Evolutionary conservation across 2,797 vertebrate species (phyloP).

Genomic region (Valencia hispanica): DNA sequence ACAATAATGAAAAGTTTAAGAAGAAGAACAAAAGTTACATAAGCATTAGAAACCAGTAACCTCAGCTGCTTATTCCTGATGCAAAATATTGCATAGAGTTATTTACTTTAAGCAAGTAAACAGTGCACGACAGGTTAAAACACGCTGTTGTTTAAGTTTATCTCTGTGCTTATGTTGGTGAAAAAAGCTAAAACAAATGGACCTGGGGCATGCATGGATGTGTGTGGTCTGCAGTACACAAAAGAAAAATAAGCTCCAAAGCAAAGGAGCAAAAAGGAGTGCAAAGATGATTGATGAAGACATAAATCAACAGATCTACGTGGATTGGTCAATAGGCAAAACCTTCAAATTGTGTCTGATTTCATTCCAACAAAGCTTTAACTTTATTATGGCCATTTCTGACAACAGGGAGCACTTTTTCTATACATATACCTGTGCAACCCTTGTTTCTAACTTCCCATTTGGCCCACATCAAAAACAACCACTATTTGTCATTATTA

Average conservation of each 20-base stretch:
- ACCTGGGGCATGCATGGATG: constrained; percentile 27
- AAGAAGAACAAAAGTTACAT: constrained; percentile 4
- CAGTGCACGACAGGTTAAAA: constrained; percentile 67
- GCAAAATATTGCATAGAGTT: constrained; percentile 60
- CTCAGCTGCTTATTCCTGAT: constrained; percentile 27
- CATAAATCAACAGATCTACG: constrained; percentile 8
- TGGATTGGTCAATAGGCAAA: not conserved
- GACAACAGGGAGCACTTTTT: too few relatives aligned
- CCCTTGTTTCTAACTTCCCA: too few relatives aligned
- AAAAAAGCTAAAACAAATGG: constrained; percentile 23
- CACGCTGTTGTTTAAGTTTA: constrained; percentile 55
- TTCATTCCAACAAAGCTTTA: too few relatives aligned
- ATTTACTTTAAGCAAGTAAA: constrained; percentile 68
- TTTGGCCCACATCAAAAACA: too few relatives aligned
- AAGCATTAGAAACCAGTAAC: constrained; percentile 28
- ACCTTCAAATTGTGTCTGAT: not conserved
- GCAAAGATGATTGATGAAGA: constrained; percentile 22
- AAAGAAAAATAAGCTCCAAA: not conserved
- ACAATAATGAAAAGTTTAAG: constrained; percentile 2
- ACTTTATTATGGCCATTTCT: too few relatives aligned
- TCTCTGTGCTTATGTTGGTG: constrained; percentile 60
- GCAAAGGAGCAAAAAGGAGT: constrained; percentile 18
- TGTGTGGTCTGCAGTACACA: constrained; percentile 50
- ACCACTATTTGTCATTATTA: not conserved
- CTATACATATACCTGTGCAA: too few relatives aligned